Evolutionary conservation across 2,113 vertebrate species (phyloP).

Genomic region (Bos indicus): DNA sequence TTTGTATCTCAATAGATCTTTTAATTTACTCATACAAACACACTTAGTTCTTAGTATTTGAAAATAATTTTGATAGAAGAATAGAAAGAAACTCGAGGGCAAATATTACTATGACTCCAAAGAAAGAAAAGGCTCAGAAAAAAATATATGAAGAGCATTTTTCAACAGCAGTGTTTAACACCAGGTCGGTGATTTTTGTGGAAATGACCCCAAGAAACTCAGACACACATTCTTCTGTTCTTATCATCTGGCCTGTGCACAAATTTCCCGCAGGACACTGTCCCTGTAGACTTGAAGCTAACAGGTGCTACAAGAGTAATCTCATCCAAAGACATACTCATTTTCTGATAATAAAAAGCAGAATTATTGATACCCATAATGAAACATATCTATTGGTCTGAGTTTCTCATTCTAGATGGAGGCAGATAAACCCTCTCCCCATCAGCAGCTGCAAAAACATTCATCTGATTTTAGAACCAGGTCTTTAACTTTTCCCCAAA

Average conservation of each 20-base stretch:
- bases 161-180: not conserved
- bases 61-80: not conserved
- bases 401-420: not conserved
- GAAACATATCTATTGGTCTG: not conserved
- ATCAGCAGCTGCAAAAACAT: not conserved
- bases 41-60: not conserved
- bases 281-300: not conserved
- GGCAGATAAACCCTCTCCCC: not conserved
- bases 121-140: not conserved
- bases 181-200: fast-evolving
- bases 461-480: not conserved
- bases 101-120: not conserved
- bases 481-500: not conserved
- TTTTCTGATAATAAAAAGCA: not conserved
- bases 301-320: not conserved
- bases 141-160: not conserved
- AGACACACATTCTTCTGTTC: not conserved
- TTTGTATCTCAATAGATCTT: not conserved
- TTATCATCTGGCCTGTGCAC: not conserved
- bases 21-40: not conserved
- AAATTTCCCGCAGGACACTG: not conserved
- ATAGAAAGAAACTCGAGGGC: not conserved
- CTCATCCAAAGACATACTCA: not conserved
- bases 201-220: too few species aligned
- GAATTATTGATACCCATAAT: not conserved